Evolutionary conservation across 2,113 vertebrate species (phyloP).

Genomic region (Varanus komodoensis): DNA sequence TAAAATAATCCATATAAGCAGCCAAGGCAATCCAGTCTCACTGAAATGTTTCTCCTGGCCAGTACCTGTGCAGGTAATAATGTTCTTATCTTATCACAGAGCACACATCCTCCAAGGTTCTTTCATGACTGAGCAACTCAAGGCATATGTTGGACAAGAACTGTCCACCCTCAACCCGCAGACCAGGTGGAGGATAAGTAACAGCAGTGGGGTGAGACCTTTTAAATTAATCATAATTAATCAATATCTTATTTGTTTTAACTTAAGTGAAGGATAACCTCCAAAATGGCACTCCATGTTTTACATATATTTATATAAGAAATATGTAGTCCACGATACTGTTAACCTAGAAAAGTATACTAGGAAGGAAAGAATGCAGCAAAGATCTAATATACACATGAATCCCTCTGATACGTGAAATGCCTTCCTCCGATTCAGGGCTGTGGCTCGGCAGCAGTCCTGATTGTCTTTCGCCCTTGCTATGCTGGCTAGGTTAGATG

Average conservation of each 20-base stretch:
- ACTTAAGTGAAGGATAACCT: no score
- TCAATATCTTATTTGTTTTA: neutral
- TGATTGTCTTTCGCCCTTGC: no score
- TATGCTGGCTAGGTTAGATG: no score
- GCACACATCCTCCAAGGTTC: slow-evolving; percentile 85
- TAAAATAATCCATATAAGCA: neutral
- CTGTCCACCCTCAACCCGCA: slow-evolving; percentile 80
- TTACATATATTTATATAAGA: neutral
- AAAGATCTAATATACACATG: neutral
- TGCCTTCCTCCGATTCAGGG: neutral
- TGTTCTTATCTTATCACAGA: slow-evolving; percentile 72
- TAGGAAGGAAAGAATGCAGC: neutral
- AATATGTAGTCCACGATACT: neutral
- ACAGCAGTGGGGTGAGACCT: slow-evolving; percentile 76
- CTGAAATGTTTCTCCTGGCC: slow-evolving; percentile 14
- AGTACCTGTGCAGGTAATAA: neutral
- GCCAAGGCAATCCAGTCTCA: neutral
- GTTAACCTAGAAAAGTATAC: neutral
- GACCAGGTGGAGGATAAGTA: slow-evolving; percentile 83
- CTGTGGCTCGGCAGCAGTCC: no score
- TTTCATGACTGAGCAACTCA: slow-evolving; percentile 83
- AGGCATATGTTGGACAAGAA: slow-evolving; percentile 66
- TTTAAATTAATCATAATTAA: neutral
- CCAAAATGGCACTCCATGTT: neutral
- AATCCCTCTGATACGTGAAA: neutral